Percentiles rank a stretch among this genome's conserved stretches.
phyloP scores from a whole-genome alignment of 2,113 vertebrate genomes.

The Siphamia tubifer region DNA sequence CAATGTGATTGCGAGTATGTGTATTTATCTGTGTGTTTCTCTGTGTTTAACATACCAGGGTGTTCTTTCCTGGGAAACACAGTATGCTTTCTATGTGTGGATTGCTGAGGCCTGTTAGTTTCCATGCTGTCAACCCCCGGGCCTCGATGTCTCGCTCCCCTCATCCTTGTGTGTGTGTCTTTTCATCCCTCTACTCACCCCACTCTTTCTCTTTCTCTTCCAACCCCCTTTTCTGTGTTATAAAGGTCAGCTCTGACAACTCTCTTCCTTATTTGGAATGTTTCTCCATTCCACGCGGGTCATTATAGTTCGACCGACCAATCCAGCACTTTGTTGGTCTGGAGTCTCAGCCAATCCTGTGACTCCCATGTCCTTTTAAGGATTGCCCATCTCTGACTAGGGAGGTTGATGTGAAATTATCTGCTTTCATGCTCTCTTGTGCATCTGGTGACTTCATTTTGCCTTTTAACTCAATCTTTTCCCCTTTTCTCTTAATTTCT shows the following conservation, averaged over 20 bases:
- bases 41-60: constrained; percentile 47
- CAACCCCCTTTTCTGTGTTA: constrained; percentile 70
- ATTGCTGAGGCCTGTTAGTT: constrained; percentile 58
- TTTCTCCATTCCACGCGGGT: constrained; percentile 86
- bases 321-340: constrained; percentile 76
- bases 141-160: constrained; percentile 21
- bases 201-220: constrained; percentile 3
- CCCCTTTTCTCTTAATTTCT: constrained; percentile 19
- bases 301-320: constrained; percentile 79
- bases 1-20: constrained; percentile 51
- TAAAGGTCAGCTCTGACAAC: constrained; percentile 81
- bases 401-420: constrained; percentile 62
- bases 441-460: constrained; percentile 33
- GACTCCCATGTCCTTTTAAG: constrained; percentile 89
- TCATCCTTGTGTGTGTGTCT: constrained; percentile 1
- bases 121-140: constrained; percentile 72
- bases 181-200: constrained; percentile 28
- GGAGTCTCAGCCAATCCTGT: constrained; percentile 77
- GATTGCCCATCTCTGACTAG: constrained; percentile 79
- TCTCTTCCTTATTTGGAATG: constrained; percentile 94
- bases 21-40: constrained; percentile 46
- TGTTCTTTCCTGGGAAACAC: constrained; percentile 41
- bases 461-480: constrained; percentile 21
- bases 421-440: constrained; percentile 41
- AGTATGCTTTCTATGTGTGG: constrained; percentile 40